Conservation (phyloP, 2,888 invertebrate genomes). For the Timema cristinae region DNA sequence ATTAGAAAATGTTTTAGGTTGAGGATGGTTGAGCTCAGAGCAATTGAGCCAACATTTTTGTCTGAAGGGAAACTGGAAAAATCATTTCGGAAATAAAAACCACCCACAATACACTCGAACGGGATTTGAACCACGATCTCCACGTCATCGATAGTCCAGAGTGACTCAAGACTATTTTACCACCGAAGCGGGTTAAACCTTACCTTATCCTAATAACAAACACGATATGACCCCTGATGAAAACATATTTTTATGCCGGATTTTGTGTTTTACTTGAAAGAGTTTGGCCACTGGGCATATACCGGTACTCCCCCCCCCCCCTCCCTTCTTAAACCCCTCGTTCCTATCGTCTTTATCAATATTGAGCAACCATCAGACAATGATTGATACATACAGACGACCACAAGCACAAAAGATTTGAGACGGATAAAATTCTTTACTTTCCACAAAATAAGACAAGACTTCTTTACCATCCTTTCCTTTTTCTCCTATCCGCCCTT, state of each 20-base stretch:
- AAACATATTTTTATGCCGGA: background rate
- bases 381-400: constrained; percentile 14
- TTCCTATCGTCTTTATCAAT: constrained; percentile 22
- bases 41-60: too few relatives aligned
- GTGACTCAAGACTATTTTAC: too few relatives aligned
- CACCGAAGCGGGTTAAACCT: too few relatives aligned
- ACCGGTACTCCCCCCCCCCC: background rate
- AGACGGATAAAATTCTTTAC: constrained; percentile 12
- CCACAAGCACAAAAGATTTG: constrained; percentile 8
- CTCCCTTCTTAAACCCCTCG: background rate
- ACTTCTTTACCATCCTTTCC: background rate
- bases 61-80: too few relatives aligned
- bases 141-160: too few relatives aligned
- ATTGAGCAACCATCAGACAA: constrained; percentile 16
- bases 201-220: too few relatives aligned
- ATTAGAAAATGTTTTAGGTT: too few relatives aligned
- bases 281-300: background rate
- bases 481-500: background rate
- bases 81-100: too few relatives aligned
- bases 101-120: too few relatives aligned
- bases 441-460: constrained; percentile 16
- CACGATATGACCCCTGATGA: too few relatives aligned
- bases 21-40: too few relatives aligned
- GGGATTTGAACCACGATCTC: too few relatives aligned
- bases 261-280: constrained; percentile 2